phyloP scores from a whole-genome alignment of 2,888 invertebrate genomes.

The Drosophila crucigera region DNA sequence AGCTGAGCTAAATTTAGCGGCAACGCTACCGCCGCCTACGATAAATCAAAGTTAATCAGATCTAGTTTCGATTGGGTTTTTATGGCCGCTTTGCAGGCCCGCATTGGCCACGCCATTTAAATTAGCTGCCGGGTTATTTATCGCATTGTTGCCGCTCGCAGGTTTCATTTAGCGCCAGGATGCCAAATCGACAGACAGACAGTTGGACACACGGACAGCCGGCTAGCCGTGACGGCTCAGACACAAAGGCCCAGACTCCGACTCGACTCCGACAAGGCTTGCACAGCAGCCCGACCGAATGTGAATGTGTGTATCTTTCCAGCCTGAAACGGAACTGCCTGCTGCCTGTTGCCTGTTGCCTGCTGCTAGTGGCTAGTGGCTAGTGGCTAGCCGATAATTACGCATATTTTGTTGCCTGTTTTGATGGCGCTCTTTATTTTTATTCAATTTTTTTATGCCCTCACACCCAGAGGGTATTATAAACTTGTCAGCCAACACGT shows the following conservation, averaged over 20 bases:
- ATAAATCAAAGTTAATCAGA: conserved; percentile 82
- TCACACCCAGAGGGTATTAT: conserved; percentile 37
- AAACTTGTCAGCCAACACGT: conserved; percentile 25
- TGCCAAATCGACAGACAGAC: conserved; percentile 45
- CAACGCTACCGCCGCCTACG: conserved; percentile 69
- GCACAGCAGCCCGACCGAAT: conserved; percentile 36
- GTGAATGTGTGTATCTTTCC: conserved; percentile 18
- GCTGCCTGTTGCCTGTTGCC: background rate
- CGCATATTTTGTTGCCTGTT: conserved; percentile 81
- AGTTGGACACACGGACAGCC: conserved; percentile 27
- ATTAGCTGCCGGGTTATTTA: conserved; percentile 84
- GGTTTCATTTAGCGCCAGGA: conserved; percentile 78
- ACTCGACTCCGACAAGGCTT: conserved; percentile 15
- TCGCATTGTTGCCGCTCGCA: conserved; percentile 79
- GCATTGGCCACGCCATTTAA: conserved; percentile 80
- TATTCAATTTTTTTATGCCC: conserved; percentile 51
- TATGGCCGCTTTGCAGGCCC: conserved; percentile 48
- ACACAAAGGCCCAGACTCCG: conserved; percentile 72
- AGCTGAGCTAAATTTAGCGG: conserved; percentile 68
- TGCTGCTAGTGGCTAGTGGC: conserved; percentile 13
- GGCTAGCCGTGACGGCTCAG: conserved; percentile 60
- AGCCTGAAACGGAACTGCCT: conserved; percentile 36
- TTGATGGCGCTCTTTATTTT: conserved; percentile 72
- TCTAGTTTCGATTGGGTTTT: conserved; percentile 80
- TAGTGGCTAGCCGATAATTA: conserved; percentile 72